phyloP scores from a whole-genome alignment of 2,888 invertebrate genomes.

The Quadriops clusia region DNA sequence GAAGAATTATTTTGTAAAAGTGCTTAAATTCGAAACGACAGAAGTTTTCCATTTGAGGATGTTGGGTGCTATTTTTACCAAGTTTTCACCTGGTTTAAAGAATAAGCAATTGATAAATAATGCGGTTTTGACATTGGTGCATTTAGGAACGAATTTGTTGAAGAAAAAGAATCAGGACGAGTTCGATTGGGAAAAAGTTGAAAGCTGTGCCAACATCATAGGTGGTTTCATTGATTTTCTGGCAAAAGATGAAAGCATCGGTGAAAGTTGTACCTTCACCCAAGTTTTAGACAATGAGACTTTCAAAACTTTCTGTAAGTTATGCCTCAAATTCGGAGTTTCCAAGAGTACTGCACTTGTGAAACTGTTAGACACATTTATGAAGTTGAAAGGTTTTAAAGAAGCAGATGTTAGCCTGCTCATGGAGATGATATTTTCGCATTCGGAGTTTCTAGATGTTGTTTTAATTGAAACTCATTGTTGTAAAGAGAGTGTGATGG shows the following conservation, averaged over 20 bases:
- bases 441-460: slow-evolving; percentile 65
- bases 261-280: slow-evolving; percentile 8
- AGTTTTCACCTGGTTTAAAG: slow-evolving; percentile 6
- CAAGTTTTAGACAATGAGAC: slow-evolving; percentile 29
- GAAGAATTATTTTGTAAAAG: slow-evolving; percentile 44
- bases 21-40: slow-evolving; percentile 49
- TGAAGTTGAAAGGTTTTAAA: slow-evolving; percentile 42
- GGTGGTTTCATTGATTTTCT: slow-evolving; percentile 13
- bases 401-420: slow-evolving; percentile 42
- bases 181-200: slow-evolving; percentile 19
- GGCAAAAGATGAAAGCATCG: slow-evolving; percentile 11
- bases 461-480: slow-evolving; percentile 43
- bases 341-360: slow-evolving; percentile 22
- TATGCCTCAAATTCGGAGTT: slow-evolving; percentile 54
- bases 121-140: slow-evolving; percentile 44
- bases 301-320: slow-evolving; percentile 51
- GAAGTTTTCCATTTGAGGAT: slow-evolving; percentile 48
- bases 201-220: slow-evolving; percentile 19
- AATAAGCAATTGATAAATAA: slow-evolving; percentile 38
- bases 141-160: slow-evolving; percentile 39
- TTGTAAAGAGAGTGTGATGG: slow-evolving; percentile 50
- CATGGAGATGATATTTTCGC: slow-evolving; percentile 63
- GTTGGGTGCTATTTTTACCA: slow-evolving; percentile 38
- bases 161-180: slow-evolving; percentile 32
- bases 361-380: slow-evolving; percentile 43